A percentile compares a stretch with the other conserved stretches of the same genome.
phyloP scores from a whole-genome alignment of 2,888 invertebrate species.

The Apodemia zela region DNA sequence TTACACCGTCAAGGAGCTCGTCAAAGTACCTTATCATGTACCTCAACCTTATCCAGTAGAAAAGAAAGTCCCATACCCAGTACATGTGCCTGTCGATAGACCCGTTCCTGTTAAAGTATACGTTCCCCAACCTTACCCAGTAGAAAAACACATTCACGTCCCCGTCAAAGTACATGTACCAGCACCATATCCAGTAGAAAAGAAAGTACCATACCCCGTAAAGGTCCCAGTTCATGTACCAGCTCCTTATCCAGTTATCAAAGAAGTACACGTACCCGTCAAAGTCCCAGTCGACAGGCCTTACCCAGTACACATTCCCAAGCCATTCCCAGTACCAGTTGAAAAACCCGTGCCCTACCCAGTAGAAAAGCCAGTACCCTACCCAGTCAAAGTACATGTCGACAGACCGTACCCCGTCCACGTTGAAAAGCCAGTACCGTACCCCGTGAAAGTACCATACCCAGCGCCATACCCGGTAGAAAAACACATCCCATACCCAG shows the following conservation, averaged over 20 bases:
- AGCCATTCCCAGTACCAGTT: slow-evolving; percentile 83
- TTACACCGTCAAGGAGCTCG: slow-evolving; percentile 82
- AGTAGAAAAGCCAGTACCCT: slow-evolving; percentile 76
- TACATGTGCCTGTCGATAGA: slow-evolving; percentile 75
- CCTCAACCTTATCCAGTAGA: slow-evolving; percentile 87
- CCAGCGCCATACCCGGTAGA: slow-evolving; percentile 86
- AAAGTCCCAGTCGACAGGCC: slow-evolving; percentile 77
- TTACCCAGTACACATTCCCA: slow-evolving; percentile 77
- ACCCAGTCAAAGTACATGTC: slow-evolving; percentile 84
- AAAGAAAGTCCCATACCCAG: slow-evolving; percentile 78
- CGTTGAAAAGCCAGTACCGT: slow-evolving; percentile 82
- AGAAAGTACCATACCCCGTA: slow-evolving; percentile 83
- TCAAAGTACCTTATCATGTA: slow-evolving; percentile 82
- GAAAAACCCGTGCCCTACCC: slow-evolving; percentile 84
- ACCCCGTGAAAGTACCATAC: slow-evolving; percentile 84
- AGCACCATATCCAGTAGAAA: slow-evolving; percentile 85
- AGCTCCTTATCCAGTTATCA: slow-evolving; percentile 81
- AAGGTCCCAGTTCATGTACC: slow-evolving; percentile 83
- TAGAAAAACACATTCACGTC: slow-evolving; percentile 82
- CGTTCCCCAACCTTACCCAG: slow-evolving; percentile 81
- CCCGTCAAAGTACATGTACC: slow-evolving; percentile 85
- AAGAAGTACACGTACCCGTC: slow-evolving; percentile 81
- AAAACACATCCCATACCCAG: slow-evolving; percentile 83
- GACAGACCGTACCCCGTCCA: slow-evolving; percentile 81
- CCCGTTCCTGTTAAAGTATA: slow-evolving; percentile 75